Percentiles rank a stretch among this genome's conserved stretches.
Conservation (phyloP, 2,113 vertebrate species). For the Hydropotes inermis region DNA sequence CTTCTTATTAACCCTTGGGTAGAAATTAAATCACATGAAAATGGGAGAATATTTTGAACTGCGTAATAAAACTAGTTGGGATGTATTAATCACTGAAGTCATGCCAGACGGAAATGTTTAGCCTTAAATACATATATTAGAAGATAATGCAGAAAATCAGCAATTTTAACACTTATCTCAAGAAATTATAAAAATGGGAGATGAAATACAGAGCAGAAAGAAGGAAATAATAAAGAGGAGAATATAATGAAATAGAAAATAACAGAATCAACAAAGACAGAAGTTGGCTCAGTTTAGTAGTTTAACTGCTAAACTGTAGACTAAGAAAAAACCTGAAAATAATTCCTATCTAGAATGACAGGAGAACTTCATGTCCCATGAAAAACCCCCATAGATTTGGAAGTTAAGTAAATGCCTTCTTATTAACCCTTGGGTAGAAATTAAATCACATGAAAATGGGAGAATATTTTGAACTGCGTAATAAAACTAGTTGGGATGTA, state of each 20-base stretch:
- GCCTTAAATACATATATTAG: fast-evolving
- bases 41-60: neutral
- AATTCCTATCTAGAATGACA: neutral
- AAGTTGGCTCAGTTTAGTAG: neutral
- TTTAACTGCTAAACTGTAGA: fast-evolving
- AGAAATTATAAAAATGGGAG: neutral
- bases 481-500: too few species aligned
- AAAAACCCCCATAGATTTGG: too few species aligned
- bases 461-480: too few species aligned
- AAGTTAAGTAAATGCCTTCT: too few species aligned
- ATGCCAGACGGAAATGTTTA: neutral
- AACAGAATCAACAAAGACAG: fast-evolving
- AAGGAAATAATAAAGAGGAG: neutral
- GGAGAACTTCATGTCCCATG: fast-evolving
- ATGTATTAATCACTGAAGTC: neutral
- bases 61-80: neutral
- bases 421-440: too few species aligned
- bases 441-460: too few species aligned
- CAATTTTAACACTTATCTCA: neutral
- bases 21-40: neutral
- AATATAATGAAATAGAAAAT: neutral
- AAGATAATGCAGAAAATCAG: neutral
- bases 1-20: neutral
- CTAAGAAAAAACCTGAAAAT: neutral
- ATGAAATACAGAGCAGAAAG: neutral